phyloP scores from a whole-genome alignment of 2,797 vertebrate genomes.

The Agapornis canus region DNA sequence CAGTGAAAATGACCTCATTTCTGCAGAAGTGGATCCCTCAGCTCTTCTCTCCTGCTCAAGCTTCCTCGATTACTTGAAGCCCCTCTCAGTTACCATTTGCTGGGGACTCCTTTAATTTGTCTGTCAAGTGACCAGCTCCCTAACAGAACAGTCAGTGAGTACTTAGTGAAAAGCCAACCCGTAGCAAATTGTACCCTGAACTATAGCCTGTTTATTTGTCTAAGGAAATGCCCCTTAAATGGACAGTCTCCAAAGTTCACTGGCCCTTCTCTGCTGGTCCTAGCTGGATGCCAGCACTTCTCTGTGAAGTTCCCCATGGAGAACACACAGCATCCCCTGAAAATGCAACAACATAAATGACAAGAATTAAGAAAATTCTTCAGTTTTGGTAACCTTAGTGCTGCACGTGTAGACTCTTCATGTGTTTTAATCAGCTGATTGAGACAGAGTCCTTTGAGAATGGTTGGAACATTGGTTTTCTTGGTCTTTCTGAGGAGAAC shows the following conservation, averaged over 20 bases:
- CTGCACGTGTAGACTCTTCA: not conserved
- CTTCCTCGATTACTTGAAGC: not conserved
- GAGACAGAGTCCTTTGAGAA: not conserved
- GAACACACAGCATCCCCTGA: not conserved
- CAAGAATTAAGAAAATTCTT: not conserved
- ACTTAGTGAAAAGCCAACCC: not conserved
- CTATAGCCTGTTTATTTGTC: not conserved
- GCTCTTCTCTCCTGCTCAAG: not conserved
- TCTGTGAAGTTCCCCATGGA: not conserved
- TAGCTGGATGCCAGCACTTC: not conserved
- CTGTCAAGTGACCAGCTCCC: not conserved
- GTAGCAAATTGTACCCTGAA: not conserved
- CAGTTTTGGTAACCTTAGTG: not conserved
- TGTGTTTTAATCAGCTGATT: not conserved
- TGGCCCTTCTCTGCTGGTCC: not conserved
- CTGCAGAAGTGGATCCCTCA: not conserved
- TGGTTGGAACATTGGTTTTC: not conserved
- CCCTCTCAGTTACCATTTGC: not conserved
- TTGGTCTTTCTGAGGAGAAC: not conserved
- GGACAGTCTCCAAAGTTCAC: not conserved
- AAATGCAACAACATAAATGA: not conserved
- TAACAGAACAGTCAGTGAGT: not conserved
- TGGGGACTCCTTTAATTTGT: not conserved
- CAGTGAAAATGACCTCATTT: not conserved
- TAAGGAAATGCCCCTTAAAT: not conserved